These are phyloP conservation scores for Dendroctonus valens DNA, from an alignment of 1,140 invertebrate species.

Conservation along the genomic window DNA sequence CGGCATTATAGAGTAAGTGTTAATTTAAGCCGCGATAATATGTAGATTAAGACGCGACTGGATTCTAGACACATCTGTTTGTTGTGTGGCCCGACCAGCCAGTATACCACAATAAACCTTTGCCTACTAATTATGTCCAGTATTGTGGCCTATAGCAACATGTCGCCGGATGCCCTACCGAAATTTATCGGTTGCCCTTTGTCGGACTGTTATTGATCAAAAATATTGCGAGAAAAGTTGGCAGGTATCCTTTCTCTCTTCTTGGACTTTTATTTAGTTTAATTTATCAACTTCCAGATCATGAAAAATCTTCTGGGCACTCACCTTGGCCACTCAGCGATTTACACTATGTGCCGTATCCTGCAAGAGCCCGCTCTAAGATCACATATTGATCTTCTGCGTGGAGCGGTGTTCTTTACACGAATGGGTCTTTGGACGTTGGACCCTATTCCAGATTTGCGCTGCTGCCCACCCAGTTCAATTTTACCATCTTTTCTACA, in stretches of 20 bases:
- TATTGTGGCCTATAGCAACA: slow-evolving; percentile 84
- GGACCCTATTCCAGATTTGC: slow-evolving; percentile 68
- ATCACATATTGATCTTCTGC: slow-evolving; percentile 61
- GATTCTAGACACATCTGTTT: slow-evolving; percentile 60
- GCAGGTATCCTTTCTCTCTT: slow-evolving; percentile 64
- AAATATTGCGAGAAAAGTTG: slow-evolving; percentile 77
- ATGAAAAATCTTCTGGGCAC: slow-evolving; percentile 91
- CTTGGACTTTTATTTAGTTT: not conserved
- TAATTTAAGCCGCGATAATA: slow-evolving; percentile 5
- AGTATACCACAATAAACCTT: slow-evolving; percentile 57
- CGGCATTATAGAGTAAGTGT: slow-evolving; percentile 78
- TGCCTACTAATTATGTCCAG: slow-evolving; percentile 81
- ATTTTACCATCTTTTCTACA: slow-evolving; percentile 78
- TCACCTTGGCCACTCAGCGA: slow-evolving; percentile 82
- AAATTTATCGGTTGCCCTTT: slow-evolving; percentile 79
- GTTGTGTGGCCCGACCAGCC: slow-evolving; percentile 56
- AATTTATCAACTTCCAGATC: slow-evolving; percentile 58
- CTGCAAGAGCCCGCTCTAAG: slow-evolving; percentile 60
- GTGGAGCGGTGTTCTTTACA: slow-evolving; percentile 85
- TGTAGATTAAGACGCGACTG: not conserved
- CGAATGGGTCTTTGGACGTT: slow-evolving; percentile 82
- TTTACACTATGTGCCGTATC: slow-evolving; percentile 81
- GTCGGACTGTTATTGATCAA: slow-evolving; percentile 82
- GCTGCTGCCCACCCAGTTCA: slow-evolving; percentile 74
- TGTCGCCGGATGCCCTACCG: slow-evolving; percentile 75